phyloP scores from a whole-genome alignment of 2,113 vertebrate genomes.

The Cryptotis parvus region DNA sequence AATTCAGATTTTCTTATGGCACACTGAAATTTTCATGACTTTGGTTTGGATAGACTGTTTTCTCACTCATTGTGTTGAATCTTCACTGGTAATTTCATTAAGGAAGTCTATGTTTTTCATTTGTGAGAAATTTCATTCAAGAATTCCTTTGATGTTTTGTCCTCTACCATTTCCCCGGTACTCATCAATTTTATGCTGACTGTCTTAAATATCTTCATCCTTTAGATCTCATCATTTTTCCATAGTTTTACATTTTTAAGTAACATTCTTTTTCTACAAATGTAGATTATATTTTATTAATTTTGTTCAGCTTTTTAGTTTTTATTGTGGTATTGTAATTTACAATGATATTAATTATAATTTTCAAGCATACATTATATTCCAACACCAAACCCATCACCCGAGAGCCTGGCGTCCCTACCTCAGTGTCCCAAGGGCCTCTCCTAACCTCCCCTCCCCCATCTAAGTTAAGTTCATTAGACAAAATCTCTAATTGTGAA shows the following conservation, averaged over 20 bases:
- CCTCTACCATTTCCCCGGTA: not conserved
- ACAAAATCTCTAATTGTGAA: too few species aligned
- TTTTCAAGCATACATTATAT: too few species aligned
- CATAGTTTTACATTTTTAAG: not conserved
- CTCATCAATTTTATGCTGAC: not conserved
- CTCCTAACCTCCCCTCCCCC: too few species aligned
- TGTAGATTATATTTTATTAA: not conserved
- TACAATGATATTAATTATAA: too few species aligned
- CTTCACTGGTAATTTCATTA: not conserved
- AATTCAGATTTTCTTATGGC: not conserved
- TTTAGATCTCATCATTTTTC: not conserved
- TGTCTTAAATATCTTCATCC: slow-evolving; percentile 25
- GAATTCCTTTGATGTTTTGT: not conserved
- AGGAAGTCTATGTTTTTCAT: not conserved
- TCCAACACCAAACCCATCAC: too few species aligned
- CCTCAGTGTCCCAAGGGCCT: too few species aligned
- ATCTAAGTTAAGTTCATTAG: too few species aligned
- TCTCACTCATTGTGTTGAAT: not conserved
- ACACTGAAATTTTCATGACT: not conserved
- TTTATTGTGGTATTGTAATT: too few species aligned
- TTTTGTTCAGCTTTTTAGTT: not conserved
- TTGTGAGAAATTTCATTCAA: not conserved
- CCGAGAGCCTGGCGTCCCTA: too few species aligned
- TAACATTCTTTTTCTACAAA: not conserved
- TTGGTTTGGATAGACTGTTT: not conserved